Conservation (phyloP, 2,113 vertebrate genomes). For the Pogonocichla stellata region DNA sequence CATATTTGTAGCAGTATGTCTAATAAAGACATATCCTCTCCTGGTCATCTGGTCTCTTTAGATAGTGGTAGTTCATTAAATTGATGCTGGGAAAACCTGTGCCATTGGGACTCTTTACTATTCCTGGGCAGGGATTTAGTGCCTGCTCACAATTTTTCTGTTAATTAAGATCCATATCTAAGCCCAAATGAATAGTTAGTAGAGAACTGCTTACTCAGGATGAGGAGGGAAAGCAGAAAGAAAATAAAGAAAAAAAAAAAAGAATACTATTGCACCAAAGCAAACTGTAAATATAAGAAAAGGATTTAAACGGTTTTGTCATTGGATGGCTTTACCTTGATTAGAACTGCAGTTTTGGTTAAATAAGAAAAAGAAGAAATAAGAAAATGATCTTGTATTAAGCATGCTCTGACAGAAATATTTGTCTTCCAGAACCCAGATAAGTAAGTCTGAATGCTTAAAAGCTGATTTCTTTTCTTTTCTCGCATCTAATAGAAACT, state of each 20-base stretch:
- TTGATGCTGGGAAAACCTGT: background rate
- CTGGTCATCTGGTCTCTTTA: background rate
- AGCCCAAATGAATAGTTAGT: background rate
- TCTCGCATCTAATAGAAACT: background rate
- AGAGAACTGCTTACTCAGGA: background rate
- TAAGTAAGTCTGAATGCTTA: background rate
- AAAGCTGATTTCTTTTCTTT: background rate
- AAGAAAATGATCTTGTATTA: background rate
- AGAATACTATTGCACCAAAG: background rate
- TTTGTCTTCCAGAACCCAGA: background rate
- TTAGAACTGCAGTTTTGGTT: background rate
- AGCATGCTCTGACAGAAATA: background rate
- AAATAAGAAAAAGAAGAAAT: background rate
- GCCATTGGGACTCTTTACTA: background rate
- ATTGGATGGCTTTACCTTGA: background rate
- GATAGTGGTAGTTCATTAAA: constrained; percentile 23
- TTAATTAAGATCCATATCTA: constrained; percentile 56
- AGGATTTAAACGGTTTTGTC: background rate
- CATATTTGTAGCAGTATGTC: background rate
- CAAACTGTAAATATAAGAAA: background rate
- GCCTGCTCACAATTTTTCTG: constrained; percentile 20
- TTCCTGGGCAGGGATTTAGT: constrained; percentile 1
- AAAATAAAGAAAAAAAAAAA: background rate
- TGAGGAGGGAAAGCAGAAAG: background rate
- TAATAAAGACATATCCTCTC: constrained; percentile 16